Evolutionary conservation across 2,113 vertebrate species (phyloP).

Genomic region (Vidua chalybeata): DNA sequence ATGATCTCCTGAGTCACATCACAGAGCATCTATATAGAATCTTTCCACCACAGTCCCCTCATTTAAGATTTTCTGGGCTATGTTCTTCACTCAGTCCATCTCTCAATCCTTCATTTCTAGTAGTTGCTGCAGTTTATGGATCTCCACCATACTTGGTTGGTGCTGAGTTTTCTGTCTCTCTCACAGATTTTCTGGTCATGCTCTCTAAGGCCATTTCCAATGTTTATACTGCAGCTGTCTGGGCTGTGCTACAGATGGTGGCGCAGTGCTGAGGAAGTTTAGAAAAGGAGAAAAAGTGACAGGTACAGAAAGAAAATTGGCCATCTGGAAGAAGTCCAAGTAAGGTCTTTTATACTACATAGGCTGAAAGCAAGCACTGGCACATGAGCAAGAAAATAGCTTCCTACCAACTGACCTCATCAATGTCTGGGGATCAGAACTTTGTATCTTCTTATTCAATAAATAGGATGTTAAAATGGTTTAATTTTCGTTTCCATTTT

Average conservation of each 20-base stretch:
- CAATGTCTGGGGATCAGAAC: not conserved
- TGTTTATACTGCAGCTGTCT: slow-evolving; percentile 69
- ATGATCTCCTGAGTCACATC: slow-evolving; percentile 81
- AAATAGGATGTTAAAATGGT: not conserved
- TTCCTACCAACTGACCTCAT: not conserved
- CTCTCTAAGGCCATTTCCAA: slow-evolving; percentile 72
- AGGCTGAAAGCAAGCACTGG: not conserved
- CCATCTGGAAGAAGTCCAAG: not conserved
- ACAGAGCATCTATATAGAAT: slow-evolving; percentile 84
- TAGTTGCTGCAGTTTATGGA: slow-evolving; percentile 80
- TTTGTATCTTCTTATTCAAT: not conserved
- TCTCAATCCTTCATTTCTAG: slow-evolving; percentile 81
- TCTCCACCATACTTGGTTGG: slow-evolving; percentile 69
- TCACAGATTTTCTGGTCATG: slow-evolving; percentile 64
- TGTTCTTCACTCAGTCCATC: slow-evolving; percentile 78
- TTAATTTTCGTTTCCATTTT: not conserved
- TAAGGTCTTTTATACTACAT: not conserved
- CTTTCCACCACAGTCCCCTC: slow-evolving; percentile 83
- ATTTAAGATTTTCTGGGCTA: slow-evolving; percentile 77
- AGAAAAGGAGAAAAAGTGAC: not conserved
- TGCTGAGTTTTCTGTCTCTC: slow-evolving; percentile 55
- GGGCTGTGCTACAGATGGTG: slow-evolving; percentile 44
- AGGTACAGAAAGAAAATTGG: not conserved
- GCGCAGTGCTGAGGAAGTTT: not conserved
- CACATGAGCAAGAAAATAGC: not conserved